Evolutionary conservation across 1,140 invertebrate genomes (phyloP).

Genomic region (Acarapis woodi): DNA sequence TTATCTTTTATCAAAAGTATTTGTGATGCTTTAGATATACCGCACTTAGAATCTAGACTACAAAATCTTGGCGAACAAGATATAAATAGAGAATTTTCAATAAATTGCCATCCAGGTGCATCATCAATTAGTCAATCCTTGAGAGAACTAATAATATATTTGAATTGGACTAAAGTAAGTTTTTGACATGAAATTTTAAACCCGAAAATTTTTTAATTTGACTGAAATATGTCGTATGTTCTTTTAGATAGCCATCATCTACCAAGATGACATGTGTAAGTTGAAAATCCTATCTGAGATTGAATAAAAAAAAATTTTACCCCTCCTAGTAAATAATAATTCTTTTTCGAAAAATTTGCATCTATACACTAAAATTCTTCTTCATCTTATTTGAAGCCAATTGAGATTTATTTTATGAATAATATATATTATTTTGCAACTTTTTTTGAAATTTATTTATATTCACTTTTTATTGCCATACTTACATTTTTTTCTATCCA

Average conservation of each 20-base stretch:
- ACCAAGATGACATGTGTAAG: constrained; percentile 58
- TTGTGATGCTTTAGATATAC: constrained; percentile 55
- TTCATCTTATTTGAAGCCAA: too few species aligned
- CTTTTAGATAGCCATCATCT: constrained; percentile 55
- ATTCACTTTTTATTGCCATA: background rate
- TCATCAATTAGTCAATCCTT: constrained; percentile 53
- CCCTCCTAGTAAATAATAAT: background rate
- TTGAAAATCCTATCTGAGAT: too few species aligned
- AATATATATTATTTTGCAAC: too few species aligned
- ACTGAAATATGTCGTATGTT: too few species aligned
- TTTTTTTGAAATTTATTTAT: background rate
- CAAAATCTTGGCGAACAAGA: constrained; percentile 17
- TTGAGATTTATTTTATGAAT: too few species aligned
- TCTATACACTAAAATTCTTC: too few species aligned
- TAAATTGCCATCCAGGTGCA: constrained; percentile 81
- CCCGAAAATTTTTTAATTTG: background rate
- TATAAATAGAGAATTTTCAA: constrained; percentile 46
- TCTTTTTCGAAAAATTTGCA: too few species aligned
- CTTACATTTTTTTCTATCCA: too few species aligned
- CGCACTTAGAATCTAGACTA: constrained; percentile 46
- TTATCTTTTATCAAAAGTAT: too few species aligned
- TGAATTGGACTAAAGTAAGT: constrained; percentile 83
- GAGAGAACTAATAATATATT: constrained; percentile 51
- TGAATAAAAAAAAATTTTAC: too few species aligned
- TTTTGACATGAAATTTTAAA: constrained; percentile 19